Evolutionary conservation across 2,888 invertebrate species (phyloP), one percentile per base, ranked within the genome.

Genomic region (Fissipunctia ypsillon): DNA sequence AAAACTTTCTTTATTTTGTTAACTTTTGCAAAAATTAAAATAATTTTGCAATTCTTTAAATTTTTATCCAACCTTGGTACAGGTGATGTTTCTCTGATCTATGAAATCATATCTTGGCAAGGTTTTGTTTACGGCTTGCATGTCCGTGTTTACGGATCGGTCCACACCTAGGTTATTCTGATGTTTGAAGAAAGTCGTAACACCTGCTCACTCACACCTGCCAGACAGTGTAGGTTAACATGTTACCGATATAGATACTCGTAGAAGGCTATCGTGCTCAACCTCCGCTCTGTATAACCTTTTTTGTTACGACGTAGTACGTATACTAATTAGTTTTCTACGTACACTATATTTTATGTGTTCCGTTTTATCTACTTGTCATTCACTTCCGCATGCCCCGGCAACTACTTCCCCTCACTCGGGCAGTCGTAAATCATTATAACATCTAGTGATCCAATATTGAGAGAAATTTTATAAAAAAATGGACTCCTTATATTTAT

Each of bases 211-310:
- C 77, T 84, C 81, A 85, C 87, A 90, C 89, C 90, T 88, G 88
- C 83, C 83, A 84, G 78, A 82, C 87, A 84, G 90, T 93, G 89
- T 93, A 92, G 91, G 92, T 92, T 88, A 92, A 92, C 91, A 56
- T 88, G 91, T 92, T 91, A 90, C 90, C 79, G 84, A 93, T 92
- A 91, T 91, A 91, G 89, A 88, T 87, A n/a, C n/a, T n/a, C n/a
- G n/a, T n/a, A 89, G 92, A 93, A 94, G 94, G 94, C 90, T 92
- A 90, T 87, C 88, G 69, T 86, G 86, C 78, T 80, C 87, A 90
- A 91, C 92, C 91, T 92, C 89, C 89, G 84, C 78, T 77, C 81
- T 86, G 72, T 67, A 81, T 88, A 87, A 87, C 88, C 89, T 89
- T 91, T 90, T 85, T 84, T 88, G 84, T 89, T 86, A 82, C 81